Evolutionary conservation across 2,113 vertebrate species (phyloP).

Genomic region (Megaptera novaeangliae): DNA sequence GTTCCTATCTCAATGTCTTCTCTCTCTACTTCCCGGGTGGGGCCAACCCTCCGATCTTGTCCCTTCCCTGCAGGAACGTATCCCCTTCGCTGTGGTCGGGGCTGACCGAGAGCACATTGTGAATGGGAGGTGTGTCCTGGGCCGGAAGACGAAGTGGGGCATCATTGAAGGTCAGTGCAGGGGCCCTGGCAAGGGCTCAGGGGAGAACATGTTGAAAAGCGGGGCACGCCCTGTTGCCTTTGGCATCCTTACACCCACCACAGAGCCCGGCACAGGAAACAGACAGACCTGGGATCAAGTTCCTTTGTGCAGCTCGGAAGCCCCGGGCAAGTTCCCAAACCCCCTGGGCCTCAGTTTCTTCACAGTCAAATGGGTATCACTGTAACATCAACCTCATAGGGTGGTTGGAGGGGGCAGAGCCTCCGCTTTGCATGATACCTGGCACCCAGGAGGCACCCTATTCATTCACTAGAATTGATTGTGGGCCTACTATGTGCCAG

Average conservation of each 20-base stretch:
- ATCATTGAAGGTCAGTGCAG: slow-evolving; percentile 91
- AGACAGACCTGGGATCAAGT: background rate
- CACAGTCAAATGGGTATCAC: background rate
- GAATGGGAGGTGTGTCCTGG: slow-evolving; percentile 92
- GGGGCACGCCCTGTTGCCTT: background rate
- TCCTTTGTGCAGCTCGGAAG: background rate
- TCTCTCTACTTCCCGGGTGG: too few species aligned
- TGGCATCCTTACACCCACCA: background rate
- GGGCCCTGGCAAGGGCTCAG: fast-evolving
- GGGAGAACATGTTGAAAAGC: background rate
- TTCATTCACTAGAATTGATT: background rate
- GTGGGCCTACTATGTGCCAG: background rate
- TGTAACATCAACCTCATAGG: background rate
- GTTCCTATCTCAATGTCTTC: background rate
- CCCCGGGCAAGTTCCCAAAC: fast-evolving
- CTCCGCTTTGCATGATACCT: background rate
- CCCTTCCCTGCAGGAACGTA: slow-evolving; percentile 83
- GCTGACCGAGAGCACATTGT: slow-evolving; percentile 94
- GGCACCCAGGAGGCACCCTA: background rate
- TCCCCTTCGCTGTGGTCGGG: slow-evolving; percentile 96
- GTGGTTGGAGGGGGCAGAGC: background rate
- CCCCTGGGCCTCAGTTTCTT: background rate
- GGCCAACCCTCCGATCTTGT: background rate
- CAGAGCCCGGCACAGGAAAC: background rate
- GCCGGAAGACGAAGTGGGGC: slow-evolving; percentile 97